phyloP scores from a whole-genome alignment of 2,888 invertebrate species.

The Stenodema calcarata region DNA sequence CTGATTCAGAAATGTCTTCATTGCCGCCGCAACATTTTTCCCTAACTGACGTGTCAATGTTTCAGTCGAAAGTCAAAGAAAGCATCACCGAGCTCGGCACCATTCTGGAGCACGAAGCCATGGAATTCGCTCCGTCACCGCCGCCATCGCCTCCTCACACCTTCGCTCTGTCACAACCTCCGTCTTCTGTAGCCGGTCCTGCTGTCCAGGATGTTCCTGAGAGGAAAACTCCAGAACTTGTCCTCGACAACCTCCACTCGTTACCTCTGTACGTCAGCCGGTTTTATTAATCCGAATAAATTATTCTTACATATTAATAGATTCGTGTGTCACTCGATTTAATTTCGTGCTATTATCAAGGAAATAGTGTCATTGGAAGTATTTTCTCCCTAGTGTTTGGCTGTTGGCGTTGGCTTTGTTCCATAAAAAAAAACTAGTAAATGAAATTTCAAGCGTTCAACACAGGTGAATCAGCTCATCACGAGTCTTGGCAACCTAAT shows the following conservation, averaged over 20 bases:
- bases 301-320: not conserved
- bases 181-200: constrained; percentile 13
- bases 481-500: not conserved
- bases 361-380: too few relatives aligned
- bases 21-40: too few relatives aligned
- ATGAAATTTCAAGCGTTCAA: not conserved
- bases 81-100: constrained; percentile 82
- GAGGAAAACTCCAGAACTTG: constrained; percentile 39
- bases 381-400: too few relatives aligned
- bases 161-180: constrained; percentile 33
- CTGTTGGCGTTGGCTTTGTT: not conserved
- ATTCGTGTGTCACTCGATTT: too few relatives aligned
- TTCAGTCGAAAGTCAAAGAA: constrained; percentile 62
- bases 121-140: constrained; percentile 79
- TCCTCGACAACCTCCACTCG: constrained; percentile 55
- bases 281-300: not conserved
- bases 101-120: constrained; percentile 91
- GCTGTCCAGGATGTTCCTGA: constrained; percentile 47
- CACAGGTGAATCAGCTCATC: not conserved
- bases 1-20: too few relatives aligned
- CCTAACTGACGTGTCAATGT: constrained; percentile 28
- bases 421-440: not conserved
- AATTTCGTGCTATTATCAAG: too few relatives aligned
- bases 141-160: constrained; percentile 61
- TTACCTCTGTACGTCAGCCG: constrained; percentile 52